Evolutionary conservation across 2,113 vertebrate genomes (phyloP).

Genomic region (Tyto alba): DNA sequence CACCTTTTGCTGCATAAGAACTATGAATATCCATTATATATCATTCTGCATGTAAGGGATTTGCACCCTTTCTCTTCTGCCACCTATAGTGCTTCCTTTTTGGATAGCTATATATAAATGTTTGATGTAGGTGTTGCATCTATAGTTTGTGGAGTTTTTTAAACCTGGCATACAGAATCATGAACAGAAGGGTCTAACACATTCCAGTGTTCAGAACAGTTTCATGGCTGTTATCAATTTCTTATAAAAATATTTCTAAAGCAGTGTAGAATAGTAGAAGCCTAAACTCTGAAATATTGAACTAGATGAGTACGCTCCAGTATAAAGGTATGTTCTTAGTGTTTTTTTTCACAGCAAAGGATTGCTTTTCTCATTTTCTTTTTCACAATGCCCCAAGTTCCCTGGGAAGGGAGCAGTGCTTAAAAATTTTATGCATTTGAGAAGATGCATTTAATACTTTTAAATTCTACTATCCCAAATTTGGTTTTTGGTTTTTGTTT

Average conservation of each 20-base stretch:
- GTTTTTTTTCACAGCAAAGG: background rate
- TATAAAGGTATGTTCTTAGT: background rate
- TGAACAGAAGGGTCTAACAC: background rate
- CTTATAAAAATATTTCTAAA: background rate
- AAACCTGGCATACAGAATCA: background rate
- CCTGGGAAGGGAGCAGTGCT: background rate
- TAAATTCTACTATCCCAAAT: background rate
- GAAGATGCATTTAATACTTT: background rate
- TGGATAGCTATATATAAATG: background rate
- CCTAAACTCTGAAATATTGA: background rate
- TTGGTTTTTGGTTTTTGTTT: background rate
- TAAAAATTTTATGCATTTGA: background rate
- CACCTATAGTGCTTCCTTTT: background rate
- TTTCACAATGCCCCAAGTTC: background rate
- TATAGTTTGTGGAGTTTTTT: background rate
- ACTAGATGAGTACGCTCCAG: background rate
- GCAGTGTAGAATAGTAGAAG: background rate
- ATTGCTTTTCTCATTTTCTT: background rate
- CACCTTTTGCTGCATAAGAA: background rate
- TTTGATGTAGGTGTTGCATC: background rate
- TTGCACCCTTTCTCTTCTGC: background rate
- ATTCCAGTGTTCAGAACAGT: background rate
- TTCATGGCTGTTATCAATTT: background rate
- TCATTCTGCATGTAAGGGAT: background rate
- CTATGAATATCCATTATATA: background rate